Evolutionary conservation across 2,797 vertebrate species (phyloP), one percentile per base, ranked within the genome.

Genomic region (Enteromius paludinosus): DNA sequence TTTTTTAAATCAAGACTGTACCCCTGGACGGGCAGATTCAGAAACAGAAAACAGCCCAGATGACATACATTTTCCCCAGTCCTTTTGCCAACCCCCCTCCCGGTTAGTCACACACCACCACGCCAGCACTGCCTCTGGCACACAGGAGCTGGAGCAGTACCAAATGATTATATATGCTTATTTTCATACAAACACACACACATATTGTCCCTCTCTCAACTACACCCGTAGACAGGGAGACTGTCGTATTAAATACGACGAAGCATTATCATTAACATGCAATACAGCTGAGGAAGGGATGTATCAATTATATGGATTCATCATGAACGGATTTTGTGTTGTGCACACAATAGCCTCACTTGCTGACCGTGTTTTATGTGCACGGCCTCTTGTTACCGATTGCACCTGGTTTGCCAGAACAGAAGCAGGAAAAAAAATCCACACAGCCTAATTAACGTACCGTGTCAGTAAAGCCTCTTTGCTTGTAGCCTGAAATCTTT

Each of bases 101-200:
- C 73, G 38, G 62, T 84, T 78, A 84, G 83, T 86, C 82, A 81
- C 18, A 73, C 28, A 77, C 30, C 80, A 77, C 68, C 47, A 45
- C 30, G 71, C 80, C 76, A 72, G 20, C 77, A 80, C 80, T 66
- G 80, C 83, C 83, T 85, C 72, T 86, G 82, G 86, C 84, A 79
- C 70, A 47, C 81, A 80, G 71, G 59, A 86, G 66, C 72, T 86
- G 83, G 87, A 86, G 81, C 61, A 54, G 30, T 70, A 86, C 83
- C 83, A 86, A 85, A 80, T 81, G 68, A 86, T 87, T 85, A 86
- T 84, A 82, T 66, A 81, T 59, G 73, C 79, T 81, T 82, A 82
- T 82, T 87, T 85, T 87, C 79, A 84, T 71, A 72, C 61, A 83
- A 69, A 70, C 72, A 64, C 79, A 72, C 72, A 71, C 47, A 71